Evolutionary conservation across 30 jellyfish, hydroid and myxozoan genomes (phyloP), one percentile per base, ranked within the genome.

Genomic region (Hydractinia echinata): DNA sequence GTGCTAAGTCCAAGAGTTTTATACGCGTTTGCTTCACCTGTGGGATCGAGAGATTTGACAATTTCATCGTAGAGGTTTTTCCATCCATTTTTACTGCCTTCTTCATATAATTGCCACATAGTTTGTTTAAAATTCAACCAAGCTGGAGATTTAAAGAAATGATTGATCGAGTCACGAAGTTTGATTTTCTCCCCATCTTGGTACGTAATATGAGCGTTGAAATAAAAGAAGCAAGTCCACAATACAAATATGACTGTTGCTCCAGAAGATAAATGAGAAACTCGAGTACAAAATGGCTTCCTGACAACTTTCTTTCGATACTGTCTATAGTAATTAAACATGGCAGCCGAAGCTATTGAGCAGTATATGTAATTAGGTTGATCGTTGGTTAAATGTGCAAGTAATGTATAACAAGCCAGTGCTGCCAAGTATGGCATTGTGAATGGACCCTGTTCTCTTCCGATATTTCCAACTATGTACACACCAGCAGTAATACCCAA

Each of bases 61-160:
- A 93, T 81, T 77, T 93, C 95, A 61, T 93, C 96, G 80, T 84
- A 93, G 20, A 87, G 84, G 76, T 87, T 85, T 74, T 79, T 56
- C 99, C 98, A 92, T 7, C 89, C 91, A 68, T 88, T 92, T 66
- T 81, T 82, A 30, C 84, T 89, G 10, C 94, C 94, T 11, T 93
- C 89, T 49, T 69, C 94, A 61, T 93, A 93, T 4, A 93, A 73
- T 16, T 93, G 91, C 96, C 99, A 83, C 73, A 87, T 85, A 0
- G 99, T 93, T 39, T 82, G 84, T 66, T 88, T 84, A 68, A 93
- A 93, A 55, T 93, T 96, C 52, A 88, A 64, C 99, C 99, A 93
- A 49, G 95, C 99, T 8, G 99, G 99, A 0, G 99, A 93, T 76
- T 87, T 93, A 89, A 93, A 87, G 82, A 93, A 93, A 66, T 87